Evolutionary conservation across 1,140 invertebrate genomes (phyloP), one percentile per base, ranked within the genome.

Genomic region (Forficula auricularia): DNA sequence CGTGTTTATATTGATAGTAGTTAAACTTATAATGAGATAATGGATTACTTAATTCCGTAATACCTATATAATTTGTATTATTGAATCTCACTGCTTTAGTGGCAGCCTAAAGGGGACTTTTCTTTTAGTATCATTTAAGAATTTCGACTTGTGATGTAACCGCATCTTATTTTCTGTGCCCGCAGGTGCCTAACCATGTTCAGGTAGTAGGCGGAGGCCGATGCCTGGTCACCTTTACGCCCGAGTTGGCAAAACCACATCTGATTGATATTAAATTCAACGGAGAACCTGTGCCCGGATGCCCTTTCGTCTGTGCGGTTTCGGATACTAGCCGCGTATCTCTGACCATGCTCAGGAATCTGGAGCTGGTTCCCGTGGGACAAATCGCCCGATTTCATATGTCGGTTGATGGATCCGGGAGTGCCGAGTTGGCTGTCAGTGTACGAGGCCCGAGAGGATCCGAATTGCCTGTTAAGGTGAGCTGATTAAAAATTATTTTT

Each of bases 201-300:
- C 86, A 89, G 62, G 85, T 90, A 12, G 82, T 96, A 4, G 89
- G 89, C 35, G 88, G 88, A 45, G 90, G 90, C 27, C 72, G 87
- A 43, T 96, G 90, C 58, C 70, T 95, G 19, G 89, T 97, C 8
- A 92, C 85, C 38, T 98, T 98, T 63, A 84, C 89, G 10, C 94
- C 95, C 13, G 89, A 95, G 57, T 72, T 80, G 44, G 71, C 82
- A 7, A 89, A 89, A 51, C 73, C 85, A 19, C 92, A 98, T 65
- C 72, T 83, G 49, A 92, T 99, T 52, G 91, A 97, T 64, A 96
- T 98, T 46, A 96, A 91, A 65, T 98, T 98, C 64, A 98, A 98
- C 62, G 87, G 86, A 36, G 85, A 92, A 65, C 86, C 87, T 42
- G 88, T 98, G 13, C 19, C 36, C 52, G 85, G 83, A 38, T 91